These are phyloP conservation scores for Panagrolaimus sp. DNA, from an alignment of 1,140 invertebrate species.

Conservation along the genomic window DNA sequence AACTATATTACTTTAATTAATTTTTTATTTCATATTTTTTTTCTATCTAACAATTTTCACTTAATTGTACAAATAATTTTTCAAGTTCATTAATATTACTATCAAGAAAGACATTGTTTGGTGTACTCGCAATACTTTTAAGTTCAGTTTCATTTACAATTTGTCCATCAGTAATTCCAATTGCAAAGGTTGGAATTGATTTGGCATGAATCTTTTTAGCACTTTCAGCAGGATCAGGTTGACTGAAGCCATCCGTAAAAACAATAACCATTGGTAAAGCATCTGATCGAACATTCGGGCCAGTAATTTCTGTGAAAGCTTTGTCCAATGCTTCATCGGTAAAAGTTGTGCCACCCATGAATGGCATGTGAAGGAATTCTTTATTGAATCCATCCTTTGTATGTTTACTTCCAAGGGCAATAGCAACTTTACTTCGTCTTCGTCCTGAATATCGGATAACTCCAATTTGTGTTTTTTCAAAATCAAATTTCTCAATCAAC, in stretches of 20 bases:
- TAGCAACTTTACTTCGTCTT: neutral
- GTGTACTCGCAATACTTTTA: neutral
- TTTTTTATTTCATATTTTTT: too few species aligned
- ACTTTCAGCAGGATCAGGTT: neutral
- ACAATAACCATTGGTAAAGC: conserved; percentile 4
- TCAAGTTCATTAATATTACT: conserved; percentile 10
- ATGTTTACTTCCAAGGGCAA: neutral
- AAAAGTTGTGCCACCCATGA: conserved; percentile 11
- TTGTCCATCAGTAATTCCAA: conserved; percentile 5
- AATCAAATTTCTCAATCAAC: neutral
- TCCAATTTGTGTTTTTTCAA: neutral
- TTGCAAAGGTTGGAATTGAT: neutral
- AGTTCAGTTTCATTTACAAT: conserved; percentile 1
- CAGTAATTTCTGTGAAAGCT: conserved; percentile 7
- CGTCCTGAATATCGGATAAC: conserved; percentile 8
- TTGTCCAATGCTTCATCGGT: neutral
- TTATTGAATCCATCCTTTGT: neutral
- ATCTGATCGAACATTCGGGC: conserved; percentile 6
- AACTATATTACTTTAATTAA: too few species aligned
- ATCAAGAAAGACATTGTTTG: conserved; percentile 4
- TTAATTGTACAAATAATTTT: neutral
- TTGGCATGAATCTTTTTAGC: conserved; percentile 8
- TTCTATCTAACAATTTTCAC: too few species aligned
- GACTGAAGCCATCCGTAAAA: conserved; percentile 13
- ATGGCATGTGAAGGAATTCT: conserved; percentile 2